Conservation (phyloP, 2,888 invertebrate genomes). For the Erebia aethiops region DNA sequence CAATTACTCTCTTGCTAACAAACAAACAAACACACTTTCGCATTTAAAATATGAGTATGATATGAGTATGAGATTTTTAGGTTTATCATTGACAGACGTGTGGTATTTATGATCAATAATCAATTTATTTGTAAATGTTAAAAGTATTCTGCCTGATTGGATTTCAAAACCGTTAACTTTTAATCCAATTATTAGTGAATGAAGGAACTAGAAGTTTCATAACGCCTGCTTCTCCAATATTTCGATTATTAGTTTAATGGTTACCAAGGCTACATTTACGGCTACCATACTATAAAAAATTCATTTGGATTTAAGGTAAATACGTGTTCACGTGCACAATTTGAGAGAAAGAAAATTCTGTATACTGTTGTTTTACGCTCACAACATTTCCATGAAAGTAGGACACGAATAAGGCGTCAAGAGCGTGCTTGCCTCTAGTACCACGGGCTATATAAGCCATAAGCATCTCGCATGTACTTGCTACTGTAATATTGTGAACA, state of each 20-base stretch:
- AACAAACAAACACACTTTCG: no score
- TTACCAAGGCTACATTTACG: neutral
- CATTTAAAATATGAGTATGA: no score
- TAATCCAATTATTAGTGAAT: no score
- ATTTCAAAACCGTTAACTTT: no score
- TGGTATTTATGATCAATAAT: no score
- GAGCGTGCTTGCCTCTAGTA: constrained; percentile 9
- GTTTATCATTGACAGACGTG: no score
- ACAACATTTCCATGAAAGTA: constrained; percentile 4
- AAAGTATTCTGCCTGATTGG: no score
- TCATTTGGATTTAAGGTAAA: constrained; percentile 6
- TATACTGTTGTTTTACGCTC: constrained; percentile 7
- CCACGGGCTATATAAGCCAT: neutral
- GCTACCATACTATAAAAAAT: neutral
- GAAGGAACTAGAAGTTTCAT: no score
- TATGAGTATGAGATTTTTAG: no score
- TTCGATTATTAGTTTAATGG: neutral
- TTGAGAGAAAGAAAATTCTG: constrained; percentile 10
- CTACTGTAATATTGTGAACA: neutral
- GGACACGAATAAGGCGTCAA: constrained; percentile 8
- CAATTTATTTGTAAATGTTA: no score
- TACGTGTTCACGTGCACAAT: constrained; percentile 1
- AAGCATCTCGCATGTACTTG: constrained; percentile 5
- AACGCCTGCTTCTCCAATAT: neutral
- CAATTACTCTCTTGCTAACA: no score